These are phyloP conservation scores for Vollenhovia emeryi DNA, from an alignment of 1,140 invertebrate species.

Conservation along the genomic window DNA sequence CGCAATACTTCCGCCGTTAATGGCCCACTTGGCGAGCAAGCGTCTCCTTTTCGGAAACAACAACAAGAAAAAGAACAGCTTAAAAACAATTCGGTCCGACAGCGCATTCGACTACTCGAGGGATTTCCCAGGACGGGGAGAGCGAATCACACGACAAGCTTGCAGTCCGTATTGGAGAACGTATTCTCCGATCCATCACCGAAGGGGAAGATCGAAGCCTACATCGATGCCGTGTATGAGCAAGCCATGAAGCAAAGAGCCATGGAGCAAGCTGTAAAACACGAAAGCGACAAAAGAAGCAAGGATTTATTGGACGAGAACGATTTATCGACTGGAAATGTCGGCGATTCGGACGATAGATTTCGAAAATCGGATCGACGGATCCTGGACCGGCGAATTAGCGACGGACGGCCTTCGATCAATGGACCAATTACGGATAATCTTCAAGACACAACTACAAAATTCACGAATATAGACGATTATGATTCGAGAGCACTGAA, in stretches of 20 bases:
- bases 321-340: neutral
- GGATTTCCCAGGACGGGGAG: neutral
- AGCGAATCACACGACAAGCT: neutral
- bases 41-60: neutral
- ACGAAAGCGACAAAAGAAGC: neutral
- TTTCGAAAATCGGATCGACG: neutral
- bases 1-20: constrained; percentile 30
- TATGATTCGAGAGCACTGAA: neutral
- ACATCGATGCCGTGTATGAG: neutral
- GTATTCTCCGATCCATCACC: neutral
- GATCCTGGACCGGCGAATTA: neutral
- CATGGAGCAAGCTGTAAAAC: neutral
- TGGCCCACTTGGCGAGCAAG: constrained; percentile 18
- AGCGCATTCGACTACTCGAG: neutral
- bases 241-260: neutral
- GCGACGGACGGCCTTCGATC: neutral
- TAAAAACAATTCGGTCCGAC: neutral
- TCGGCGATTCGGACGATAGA: neutral
- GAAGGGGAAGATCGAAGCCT: constrained; percentile 19
- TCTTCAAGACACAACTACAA: neutral
- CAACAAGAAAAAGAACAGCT: neutral
- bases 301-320: neutral
- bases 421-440: neutral
- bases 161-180: neutral
- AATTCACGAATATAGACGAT: neutral